Percentiles rank a stretch among this genome's conserved stretches.
Evolutionary conservation across 2,797 vertebrate genomes (phyloP).

Genomic region (Eulemur rubriventer): DNA sequence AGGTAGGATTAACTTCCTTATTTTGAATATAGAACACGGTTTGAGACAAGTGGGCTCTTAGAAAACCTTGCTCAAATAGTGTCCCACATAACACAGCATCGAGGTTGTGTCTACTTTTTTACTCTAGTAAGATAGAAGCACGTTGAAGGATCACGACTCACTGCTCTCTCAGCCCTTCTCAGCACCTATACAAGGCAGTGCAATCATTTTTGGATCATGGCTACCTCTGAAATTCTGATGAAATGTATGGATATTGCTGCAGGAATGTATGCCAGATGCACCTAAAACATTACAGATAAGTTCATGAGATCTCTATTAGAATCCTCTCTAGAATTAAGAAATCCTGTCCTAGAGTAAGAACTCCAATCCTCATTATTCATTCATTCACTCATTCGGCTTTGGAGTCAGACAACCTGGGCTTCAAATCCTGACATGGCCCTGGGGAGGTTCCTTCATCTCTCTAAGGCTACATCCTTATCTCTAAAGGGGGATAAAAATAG

Average conservation of each 20-base stretch:
- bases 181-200: neutral
- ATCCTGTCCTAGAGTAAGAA: neutral
- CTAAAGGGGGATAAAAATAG: neutral
- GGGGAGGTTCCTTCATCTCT: neutral
- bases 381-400: neutral
- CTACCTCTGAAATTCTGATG: neutral
- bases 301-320: neutral
- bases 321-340: neutral
- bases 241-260: neutral
- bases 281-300: neutral
- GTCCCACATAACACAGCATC: neutral
- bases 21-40: conserved; percentile 12
- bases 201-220: neutral
- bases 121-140: neutral
- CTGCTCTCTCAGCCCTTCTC: neutral
- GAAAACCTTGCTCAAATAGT: neutral
- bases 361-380: neutral
- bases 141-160: neutral
- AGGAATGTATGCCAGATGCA: neutral
- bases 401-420: neutral
- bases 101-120: neutral
- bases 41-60: neutral
- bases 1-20: conserved; percentile 25
- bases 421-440: neutral
- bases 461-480: neutral